Base-by-base conservation (phyloP, 2,797 vertebrate genomes). In the Hydrocynus forskahlii region DNA sequence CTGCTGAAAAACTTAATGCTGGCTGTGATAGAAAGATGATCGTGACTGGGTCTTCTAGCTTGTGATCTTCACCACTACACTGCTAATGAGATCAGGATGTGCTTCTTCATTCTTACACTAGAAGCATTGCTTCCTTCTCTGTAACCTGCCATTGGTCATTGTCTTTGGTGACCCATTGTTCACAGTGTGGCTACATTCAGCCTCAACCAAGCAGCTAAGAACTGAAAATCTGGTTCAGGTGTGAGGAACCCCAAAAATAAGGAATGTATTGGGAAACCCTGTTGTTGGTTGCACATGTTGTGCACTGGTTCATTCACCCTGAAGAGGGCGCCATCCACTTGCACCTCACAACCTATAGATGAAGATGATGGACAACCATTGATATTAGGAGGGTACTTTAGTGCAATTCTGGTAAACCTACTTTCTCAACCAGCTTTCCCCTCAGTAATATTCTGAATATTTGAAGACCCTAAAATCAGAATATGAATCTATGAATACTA, bases 321-420 rank as follows among this genome's bases (percentile, higher is more conserved):
- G 76, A 73, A 84, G 82, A 81, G 85, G 82, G 82, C 55, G 68
- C 82, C 63, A 75, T 80, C 38, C 50, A 85, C 68, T 77, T 82
- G 73, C 77, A 82, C 80, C 80, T 48, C 45, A 73, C 72, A 43
- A 14, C 43, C 12, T 13, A 21, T 25, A 16, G 7, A 54, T 38
- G 74, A n/a, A n/a, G n/a, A 21, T 57, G 79, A 64, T 43, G 17
- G 13, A 55, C 23, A 63, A 25, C 7, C 1, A 13, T 21, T 14
- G 55, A 35, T 54, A 23, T 29, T 12, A 12, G 25, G 43, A 35
- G 43, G 29, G 35, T 35, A 21, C 5, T 19, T 29, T 54, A 9
- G 48, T 71, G 48, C 52, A 16, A 9, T 21, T 21, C 67, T 69
- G 13, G 43, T 23, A 10, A n/a, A 43, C 12, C 7, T 40, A 43